Conservation (phyloP, 1,140 invertebrate species). For the Eufriesea mexicana region DNA sequence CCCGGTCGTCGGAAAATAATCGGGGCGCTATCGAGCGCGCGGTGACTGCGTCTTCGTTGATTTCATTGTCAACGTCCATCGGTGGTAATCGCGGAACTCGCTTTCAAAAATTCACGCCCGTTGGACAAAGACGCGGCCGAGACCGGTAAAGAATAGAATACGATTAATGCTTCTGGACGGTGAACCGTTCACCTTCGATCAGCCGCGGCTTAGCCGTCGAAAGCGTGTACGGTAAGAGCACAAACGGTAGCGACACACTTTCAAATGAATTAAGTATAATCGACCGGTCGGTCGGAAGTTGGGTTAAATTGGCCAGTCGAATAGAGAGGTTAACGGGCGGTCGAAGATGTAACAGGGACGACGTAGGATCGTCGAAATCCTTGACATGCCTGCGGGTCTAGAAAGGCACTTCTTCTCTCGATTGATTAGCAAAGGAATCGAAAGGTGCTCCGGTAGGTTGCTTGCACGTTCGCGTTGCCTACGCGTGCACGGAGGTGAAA, state of each 20-base stretch:
- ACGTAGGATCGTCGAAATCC: conserved; percentile 58
- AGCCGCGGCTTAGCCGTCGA: neutral
- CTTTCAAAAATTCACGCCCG: conserved; percentile 8
- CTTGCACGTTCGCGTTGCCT: neutral
- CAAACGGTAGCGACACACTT: conserved; percentile 54
- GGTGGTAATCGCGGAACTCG: neutral
- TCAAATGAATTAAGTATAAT: conserved; percentile 45
- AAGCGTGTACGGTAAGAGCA: neutral
- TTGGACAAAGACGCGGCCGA: neutral
- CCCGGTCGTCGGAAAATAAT: no score
- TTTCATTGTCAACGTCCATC: neutral
- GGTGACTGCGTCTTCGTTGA: no score
- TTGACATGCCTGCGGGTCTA: conserved; percentile 67
- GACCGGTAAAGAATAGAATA: neutral
- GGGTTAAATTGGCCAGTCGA: conserved; percentile 33
- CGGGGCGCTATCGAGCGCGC: no score
- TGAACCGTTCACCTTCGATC: conserved; percentile 11
- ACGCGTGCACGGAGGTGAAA: neutral
- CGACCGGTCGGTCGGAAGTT: conserved; percentile 29
- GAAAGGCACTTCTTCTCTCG: conserved; percentile 52
- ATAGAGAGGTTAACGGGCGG: conserved; percentile 50
- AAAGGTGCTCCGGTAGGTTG: conserved; percentile 36
- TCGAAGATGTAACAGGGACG: conserved; percentile 36
- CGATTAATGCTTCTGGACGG: conserved; percentile 5
- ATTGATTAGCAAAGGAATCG: conserved; percentile 57